These are phyloP conservation scores for Gopherus flavomarginatus DNA, from an alignment of 2,113 vertebrate genomes.

Conservation along the genomic window DNA sequence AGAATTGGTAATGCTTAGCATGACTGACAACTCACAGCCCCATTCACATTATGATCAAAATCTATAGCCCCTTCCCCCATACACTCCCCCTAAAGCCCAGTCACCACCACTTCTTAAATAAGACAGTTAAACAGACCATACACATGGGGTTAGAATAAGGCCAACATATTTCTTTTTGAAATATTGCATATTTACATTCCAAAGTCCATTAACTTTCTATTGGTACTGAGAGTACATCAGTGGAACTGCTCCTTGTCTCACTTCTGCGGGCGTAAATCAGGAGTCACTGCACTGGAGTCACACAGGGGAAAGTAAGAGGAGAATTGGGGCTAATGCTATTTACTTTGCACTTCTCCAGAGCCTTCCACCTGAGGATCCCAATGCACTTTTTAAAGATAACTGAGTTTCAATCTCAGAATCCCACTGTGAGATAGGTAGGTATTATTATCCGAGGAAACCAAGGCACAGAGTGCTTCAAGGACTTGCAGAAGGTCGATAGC, in stretches of 20 bases:
- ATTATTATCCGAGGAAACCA: background rate
- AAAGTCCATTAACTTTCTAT: too few species aligned
- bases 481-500: background rate
- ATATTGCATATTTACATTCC: too few species aligned
- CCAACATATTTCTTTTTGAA: too few species aligned
- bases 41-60: too few species aligned
- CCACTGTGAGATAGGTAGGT: background rate
- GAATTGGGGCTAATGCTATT: rapidly evolving
- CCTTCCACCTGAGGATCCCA: background rate
- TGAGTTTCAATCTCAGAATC: background rate
- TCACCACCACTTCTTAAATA: too few species aligned
- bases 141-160: too few species aligned
- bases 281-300: rapidly evolving
- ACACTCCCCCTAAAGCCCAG: too few species aligned
- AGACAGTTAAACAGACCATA: too few species aligned
- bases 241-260: background rate
- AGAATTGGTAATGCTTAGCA: rapidly evolving
- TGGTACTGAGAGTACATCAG: too few species aligned
- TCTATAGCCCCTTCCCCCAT: too few species aligned
- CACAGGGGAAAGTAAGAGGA: background rate
- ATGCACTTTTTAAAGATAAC: background rate
- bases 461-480: background rate
- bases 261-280: rapidly evolving
- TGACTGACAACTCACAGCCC: background rate
- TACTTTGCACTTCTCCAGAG: background rate